Conservation (phyloP, 2,888 invertebrate species). For the Drosophila kanekoi region DNA sequence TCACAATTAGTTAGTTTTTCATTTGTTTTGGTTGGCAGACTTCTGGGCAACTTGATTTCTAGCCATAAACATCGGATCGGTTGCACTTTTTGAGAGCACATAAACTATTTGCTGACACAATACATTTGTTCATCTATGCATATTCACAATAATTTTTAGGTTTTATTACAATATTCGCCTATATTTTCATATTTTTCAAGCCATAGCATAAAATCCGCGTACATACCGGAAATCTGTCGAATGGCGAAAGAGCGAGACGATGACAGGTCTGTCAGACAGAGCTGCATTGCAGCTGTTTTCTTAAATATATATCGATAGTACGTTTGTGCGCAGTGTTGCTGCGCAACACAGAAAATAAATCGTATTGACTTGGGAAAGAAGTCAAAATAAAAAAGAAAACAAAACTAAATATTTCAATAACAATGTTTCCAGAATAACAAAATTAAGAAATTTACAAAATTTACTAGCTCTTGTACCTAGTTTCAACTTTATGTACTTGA, state of each 20-base stretch:
- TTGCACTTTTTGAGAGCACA: slow-evolving; percentile 2
- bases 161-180: slow-evolving; percentile 32
- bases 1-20: slow-evolving; percentile 13
- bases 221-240: slow-evolving; percentile 85
- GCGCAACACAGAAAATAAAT: slow-evolving; percentile 22
- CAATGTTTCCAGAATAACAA: slow-evolving; percentile 38
- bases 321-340: slow-evolving; percentile 38
- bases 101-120: slow-evolving; percentile 13
- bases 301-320: slow-evolving; percentile 39
- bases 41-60: slow-evolving; percentile 17
- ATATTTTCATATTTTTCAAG: slow-evolving; percentile 56
- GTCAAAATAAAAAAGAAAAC: slow-evolving; percentile 43
- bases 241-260: slow-evolving; percentile 84
- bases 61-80: slow-evolving; percentile 78
- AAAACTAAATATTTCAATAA: slow-evolving; percentile 39
- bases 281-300: slow-evolving; percentile 34
- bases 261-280: slow-evolving; percentile 52
- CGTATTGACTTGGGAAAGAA: slow-evolving; percentile 35
- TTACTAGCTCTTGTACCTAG: slow-evolving; percentile 50
- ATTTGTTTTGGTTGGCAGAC: slow-evolving; percentile 60
- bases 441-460: slow-evolving; percentile 49
- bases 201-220: slow-evolving; percentile 76
- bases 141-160: slow-evolving; percentile 44
- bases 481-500: slow-evolving; percentile 15
- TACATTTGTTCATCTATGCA: slow-evolving; percentile 25